Percentiles rank a stretch among this genome's conserved stretches.
Conservation (phyloP, 2,888 invertebrate genomes). For the Eucriotettix oculatus region DNA sequence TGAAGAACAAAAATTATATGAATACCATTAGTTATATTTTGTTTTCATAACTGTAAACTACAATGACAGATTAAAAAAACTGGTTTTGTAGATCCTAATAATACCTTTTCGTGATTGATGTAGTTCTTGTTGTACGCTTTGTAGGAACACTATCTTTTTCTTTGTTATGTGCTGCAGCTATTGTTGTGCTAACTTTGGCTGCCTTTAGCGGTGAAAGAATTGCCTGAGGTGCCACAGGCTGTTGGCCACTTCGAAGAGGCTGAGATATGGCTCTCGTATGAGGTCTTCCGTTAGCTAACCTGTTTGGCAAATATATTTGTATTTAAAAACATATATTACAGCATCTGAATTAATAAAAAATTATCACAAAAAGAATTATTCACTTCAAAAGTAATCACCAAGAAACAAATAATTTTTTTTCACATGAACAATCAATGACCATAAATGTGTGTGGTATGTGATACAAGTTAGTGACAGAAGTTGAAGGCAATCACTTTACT, state of each 20-base stretch:
- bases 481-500: too few species aligned
- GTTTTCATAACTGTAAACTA: too few species aligned
- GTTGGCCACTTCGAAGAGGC: constrained; percentile 21
- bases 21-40: too few species aligned
- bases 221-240: constrained; percentile 1
- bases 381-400: background rate
- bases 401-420: background rate
- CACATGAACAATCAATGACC: background rate
- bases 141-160: constrained; percentile 7
- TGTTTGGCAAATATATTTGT: background rate
- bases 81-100: background rate
- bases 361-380: background rate
- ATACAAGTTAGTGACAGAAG: too few species aligned
- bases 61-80: too few species aligned
- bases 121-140: constrained; percentile 8
- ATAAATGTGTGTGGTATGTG: too few species aligned
- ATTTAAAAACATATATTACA: background rate
- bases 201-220: constrained; percentile 10
- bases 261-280: constrained; percentile 29
- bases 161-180: constrained; percentile 9
- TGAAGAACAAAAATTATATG: too few species aligned
- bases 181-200: constrained; percentile 9
- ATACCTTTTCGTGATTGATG: constrained; percentile 9
- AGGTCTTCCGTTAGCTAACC: constrained; percentile 15
- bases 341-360: background rate